These are phyloP conservation scores for Chiridota heheva DNA, from an alignment of 35 echinoderm and acorn worm species.

Conservation along the genomic window DNA sequence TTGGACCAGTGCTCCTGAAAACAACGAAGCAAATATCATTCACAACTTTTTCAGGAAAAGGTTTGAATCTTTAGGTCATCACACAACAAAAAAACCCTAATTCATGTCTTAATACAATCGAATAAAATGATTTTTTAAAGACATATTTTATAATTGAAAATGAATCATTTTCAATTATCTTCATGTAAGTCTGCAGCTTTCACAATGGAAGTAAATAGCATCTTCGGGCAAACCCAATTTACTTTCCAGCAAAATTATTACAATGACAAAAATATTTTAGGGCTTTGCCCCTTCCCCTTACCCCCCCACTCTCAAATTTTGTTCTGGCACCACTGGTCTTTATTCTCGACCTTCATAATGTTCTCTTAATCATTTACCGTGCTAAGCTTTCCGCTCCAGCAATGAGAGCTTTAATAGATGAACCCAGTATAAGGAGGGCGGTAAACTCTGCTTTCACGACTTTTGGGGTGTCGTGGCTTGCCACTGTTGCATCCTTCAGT, in stretches of 20 bases:
- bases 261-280: too few species aligned
- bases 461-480: constrained; percentile 70
- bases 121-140: too few species aligned
- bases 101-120: not conserved
- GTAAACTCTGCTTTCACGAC: constrained; percentile 74
- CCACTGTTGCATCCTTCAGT: constrained; percentile 65
- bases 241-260: too few species aligned
- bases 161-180: too few species aligned
- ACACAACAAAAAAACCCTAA: not conserved
- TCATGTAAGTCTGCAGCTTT: too few species aligned
- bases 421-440: constrained; percentile 62
- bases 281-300: too few species aligned
- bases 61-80: not conserved
- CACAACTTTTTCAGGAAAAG: not conserved
- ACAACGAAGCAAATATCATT: not conserved
- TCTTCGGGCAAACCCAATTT: too few species aligned
- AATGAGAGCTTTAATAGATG: constrained; percentile 76
- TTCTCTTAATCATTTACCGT: constrained; percentile 48
- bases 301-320: too few species aligned
- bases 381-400: constrained; percentile 70
- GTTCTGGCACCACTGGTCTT: too few species aligned
- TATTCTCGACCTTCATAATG: not conserved
- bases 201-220: too few species aligned
- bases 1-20: constrained; percentile 93
- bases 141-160: too few species aligned